Evolutionary conservation across 1,140 invertebrate species (phyloP), one percentile per base, ranked within the genome.

Genomic region (Anthonomus grandis): DNA sequence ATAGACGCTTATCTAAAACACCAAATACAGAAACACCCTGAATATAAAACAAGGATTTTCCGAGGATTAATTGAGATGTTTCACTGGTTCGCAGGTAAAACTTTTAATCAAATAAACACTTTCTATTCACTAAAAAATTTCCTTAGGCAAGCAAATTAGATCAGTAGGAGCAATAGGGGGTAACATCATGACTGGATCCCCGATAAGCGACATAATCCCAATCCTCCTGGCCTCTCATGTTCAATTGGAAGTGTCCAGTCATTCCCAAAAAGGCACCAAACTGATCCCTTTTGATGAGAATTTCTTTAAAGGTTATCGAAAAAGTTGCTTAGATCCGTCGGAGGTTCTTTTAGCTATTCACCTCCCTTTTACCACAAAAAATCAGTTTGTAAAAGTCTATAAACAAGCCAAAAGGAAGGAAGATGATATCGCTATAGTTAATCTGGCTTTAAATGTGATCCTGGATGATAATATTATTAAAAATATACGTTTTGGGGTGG

Each of bases 341-440:
- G 45, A 47, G 18, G 21, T 47, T 10, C 15, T 47, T 2, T 17
- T 31, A 27, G 31, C 45, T 27, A 36, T 47, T 12, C 45, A 36
- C 24, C 12, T 83, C 48, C 81, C 79, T 49, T 82, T 76, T 60
- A 79, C 77, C 10, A 70, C 73, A n/a, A 62, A 84, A 74, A 78
- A 84, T 69, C 89, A 96, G 75, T 86, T 84, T 71, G 86, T 96
- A 67, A 80, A 85, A 60, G 90, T 90, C 9, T 95, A 89, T 66
- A 98, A 98, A 74, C 94, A 97, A 81, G 86, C 94, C 0, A 87
- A 86, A 68, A 78, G 95, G 53, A 78, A 89, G 62, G 94, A 97
- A 62, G 93, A 97, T 74, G 95, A 98, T 72, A 96, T 97, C 63
- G 90, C 94, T 12, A 95, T 97, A 62, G 93, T 95, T 0, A 97